Evolutionary conservation across 2,888 invertebrate genomes (phyloP).

Genomic region (Lasioglossum calceatum): DNA sequence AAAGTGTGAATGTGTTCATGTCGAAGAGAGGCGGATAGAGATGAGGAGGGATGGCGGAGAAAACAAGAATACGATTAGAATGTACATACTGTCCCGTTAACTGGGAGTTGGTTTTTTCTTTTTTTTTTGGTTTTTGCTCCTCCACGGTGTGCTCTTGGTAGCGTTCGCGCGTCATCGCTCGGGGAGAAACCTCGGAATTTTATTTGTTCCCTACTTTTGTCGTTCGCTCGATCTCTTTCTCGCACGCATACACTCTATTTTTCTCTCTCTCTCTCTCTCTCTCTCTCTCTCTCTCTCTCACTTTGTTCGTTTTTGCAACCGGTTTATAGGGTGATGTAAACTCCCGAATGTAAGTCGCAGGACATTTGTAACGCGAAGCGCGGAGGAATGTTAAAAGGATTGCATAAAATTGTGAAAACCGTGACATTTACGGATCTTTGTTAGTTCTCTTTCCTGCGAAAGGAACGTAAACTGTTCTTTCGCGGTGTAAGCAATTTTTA

Average conservation of each 20-base stretch:
- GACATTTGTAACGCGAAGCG: background rate
- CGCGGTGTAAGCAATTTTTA: background rate
- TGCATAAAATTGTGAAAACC: background rate
- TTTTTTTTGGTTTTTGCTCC: constrained; percentile 56
- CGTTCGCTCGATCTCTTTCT: background rate
- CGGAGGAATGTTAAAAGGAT: background rate
- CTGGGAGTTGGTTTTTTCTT: constrained; percentile 47
- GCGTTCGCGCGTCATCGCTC: constrained; percentile 23
- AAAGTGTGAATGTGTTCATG: constrained; percentile 78
- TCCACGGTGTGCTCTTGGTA: constrained; percentile 71
- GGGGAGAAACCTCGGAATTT: background rate
- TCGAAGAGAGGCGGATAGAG: constrained; percentile 79
- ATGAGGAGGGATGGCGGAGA: constrained; percentile 80
- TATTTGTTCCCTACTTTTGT: background rate
- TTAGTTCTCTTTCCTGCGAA: background rate
- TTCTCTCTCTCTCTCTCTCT: background rate
- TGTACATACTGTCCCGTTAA: constrained; percentile 72
- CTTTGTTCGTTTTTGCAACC: background rate
- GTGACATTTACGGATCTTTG: background rate
- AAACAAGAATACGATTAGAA: constrained; percentile 82
- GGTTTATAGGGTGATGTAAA: background rate
- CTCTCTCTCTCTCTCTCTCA: background rate
- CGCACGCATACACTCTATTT: background rate
- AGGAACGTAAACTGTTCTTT: background rate
- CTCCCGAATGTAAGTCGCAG: background rate